Percentiles rank a stretch among this genome's conserved stretches.
Conservation (phyloP, 2,797 vertebrate species). For the Acridotheres tristis region DNA sequence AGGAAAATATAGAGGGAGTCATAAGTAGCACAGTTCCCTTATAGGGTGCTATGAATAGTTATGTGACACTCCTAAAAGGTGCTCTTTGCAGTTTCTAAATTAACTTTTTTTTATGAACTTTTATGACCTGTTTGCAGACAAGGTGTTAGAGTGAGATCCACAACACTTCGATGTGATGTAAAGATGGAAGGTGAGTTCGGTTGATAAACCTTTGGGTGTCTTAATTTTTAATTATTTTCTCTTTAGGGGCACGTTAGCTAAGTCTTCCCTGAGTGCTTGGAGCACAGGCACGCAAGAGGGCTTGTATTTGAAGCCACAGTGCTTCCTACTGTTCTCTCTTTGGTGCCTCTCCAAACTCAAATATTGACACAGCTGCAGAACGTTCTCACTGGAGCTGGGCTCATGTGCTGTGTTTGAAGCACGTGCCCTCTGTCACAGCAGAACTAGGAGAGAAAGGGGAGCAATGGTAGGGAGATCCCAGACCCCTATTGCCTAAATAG, state of each 20-base stretch:
- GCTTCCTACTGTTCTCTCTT: neutral
- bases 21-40: neutral
- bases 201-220: neutral
- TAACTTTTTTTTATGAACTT: neutral
- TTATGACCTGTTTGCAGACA: neutral
- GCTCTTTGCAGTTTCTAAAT: neutral
- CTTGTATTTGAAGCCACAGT: neutral
- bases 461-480: neutral
- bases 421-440: neutral
- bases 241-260: neutral
- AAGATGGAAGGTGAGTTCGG: neutral
- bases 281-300: neutral
- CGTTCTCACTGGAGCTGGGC: neutral
- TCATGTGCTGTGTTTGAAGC: neutral
- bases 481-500: neutral
- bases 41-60: neutral
- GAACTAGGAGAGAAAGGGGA: neutral
- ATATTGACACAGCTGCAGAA: conserved; percentile 69
- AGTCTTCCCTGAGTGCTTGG: neutral
- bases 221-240: neutral
- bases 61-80: neutral
- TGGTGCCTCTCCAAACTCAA: conserved; percentile 10
- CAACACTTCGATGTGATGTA: neutral
- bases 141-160: neutral
- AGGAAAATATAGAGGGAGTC: neutral